Conservation (phyloP, 2,888 invertebrate species). For the Poecilus cupreus region DNA sequence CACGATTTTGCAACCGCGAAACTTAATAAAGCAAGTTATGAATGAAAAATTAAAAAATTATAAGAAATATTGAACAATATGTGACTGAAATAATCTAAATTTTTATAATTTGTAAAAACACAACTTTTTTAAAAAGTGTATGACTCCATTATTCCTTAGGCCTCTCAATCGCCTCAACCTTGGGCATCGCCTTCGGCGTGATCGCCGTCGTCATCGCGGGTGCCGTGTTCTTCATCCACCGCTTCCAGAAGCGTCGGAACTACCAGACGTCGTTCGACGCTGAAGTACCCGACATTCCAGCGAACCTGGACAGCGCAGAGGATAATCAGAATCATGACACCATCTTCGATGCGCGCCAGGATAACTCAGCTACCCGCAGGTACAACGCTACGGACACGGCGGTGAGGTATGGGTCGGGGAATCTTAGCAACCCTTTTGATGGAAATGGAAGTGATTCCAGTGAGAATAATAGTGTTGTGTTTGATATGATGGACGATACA, state of each 20-base stretch:
- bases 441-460: background rate
- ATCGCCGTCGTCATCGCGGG: background rate
- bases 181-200: conserved; percentile 51
- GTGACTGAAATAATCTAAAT: too few relatives aligned
- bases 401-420: background rate
- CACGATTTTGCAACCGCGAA: too few relatives aligned
- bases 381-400: background rate
- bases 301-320: too few relatives aligned
- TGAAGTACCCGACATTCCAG: too few relatives aligned
- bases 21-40: too few relatives aligned
- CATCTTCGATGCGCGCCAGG: background rate
- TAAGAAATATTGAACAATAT: too few relatives aligned
- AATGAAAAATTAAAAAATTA: too few relatives aligned
- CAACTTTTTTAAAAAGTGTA: too few relatives aligned
- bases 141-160: background rate
- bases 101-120: too few relatives aligned
- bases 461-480: background rate
- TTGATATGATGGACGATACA: background rate
- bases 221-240: background rate
- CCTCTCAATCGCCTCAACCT: conserved; percentile 26
- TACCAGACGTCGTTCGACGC: background rate
- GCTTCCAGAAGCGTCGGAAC: background rate
- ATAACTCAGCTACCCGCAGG: background rate
- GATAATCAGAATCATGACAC: too few relatives aligned
- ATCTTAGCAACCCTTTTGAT: background rate